phyloP scores from a whole-genome alignment of 2,797 vertebrate species.

The Paedocypris micromegethes region DNA sequence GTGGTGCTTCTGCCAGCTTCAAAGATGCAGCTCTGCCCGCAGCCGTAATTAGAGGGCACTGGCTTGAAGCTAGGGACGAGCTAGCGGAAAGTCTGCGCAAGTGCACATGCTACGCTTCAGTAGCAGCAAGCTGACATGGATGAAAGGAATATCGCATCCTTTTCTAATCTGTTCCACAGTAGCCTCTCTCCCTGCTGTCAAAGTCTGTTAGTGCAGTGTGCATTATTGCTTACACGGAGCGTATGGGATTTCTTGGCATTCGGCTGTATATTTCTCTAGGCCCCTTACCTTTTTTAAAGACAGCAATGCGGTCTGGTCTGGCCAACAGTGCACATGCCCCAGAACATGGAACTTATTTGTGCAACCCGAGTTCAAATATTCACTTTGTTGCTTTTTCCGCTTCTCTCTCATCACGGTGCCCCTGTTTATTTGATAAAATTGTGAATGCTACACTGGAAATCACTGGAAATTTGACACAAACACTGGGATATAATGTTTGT shows the following conservation, averaged over 20 bases:
- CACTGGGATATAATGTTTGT: too few species aligned
- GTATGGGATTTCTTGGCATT: neutral
- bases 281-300: constrained; percentile 22
- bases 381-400: neutral
- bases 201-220: neutral
- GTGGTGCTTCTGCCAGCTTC: constrained; percentile 55
- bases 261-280: constrained; percentile 19
- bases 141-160: constrained; percentile 41
- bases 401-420: neutral
- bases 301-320: constrained; percentile 13
- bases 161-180: constrained; percentile 31
- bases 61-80: constrained; percentile 48
- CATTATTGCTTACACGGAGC: neutral
- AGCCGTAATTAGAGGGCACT: constrained; percentile 55
- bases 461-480: too few species aligned
- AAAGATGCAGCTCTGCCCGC: constrained; percentile 54
- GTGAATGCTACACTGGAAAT: too few species aligned
- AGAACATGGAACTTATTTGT: neutral
- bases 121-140: constrained; percentile 44
- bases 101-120: constrained; percentile 48
- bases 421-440: too few species aligned
- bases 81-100: constrained; percentile 53
- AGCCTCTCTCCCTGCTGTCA: constrained; percentile 3
- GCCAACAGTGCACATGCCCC: neutral
- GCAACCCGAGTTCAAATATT: neutral